Percentiles rank a stretch among this genome's conserved stretches.
These are phyloP conservation scores for Phoeniculus purpureus DNA, from an alignment of 2,797 vertebrate genomes.

Conservation along the genomic window DNA sequence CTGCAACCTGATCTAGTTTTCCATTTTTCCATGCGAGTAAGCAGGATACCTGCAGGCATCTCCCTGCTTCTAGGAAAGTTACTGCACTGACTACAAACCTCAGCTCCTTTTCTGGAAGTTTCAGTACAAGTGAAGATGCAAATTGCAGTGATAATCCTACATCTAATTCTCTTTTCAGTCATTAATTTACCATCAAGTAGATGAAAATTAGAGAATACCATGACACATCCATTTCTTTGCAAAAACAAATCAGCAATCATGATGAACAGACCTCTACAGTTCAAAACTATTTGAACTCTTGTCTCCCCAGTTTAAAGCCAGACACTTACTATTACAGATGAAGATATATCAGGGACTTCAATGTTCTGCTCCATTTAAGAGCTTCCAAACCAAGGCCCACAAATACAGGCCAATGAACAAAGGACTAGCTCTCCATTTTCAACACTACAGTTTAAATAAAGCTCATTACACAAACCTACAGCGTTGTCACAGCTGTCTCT, in stretches of 20 bases:
- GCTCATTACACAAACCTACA: slow-evolving; percentile 18
- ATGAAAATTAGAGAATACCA: not conserved
- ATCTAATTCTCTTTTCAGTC: not conserved
- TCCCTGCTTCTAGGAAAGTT: not conserved
- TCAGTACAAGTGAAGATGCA: not conserved
- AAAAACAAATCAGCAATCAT: not conserved
- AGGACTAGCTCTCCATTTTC: not conserved
- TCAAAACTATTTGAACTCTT: not conserved
- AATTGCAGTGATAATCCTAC: not conserved
- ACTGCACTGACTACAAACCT: not conserved
- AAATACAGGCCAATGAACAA: not conserved
- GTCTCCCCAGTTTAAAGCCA: not conserved
- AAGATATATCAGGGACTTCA: not conserved
- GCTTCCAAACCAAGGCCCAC: not conserved
- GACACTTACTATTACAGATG: not conserved
- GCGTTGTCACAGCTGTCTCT: slow-evolving; percentile 13
- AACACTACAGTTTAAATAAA: slow-evolving; percentile 33
- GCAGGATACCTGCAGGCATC: slow-evolving; percentile 26
- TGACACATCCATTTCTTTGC: not conserved
- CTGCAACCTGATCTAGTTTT: slow-evolving; percentile 54
- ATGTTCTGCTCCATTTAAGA: not conserved
- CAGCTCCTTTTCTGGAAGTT: not conserved
- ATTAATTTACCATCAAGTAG: not conserved
- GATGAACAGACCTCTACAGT: not conserved
- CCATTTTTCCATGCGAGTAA: not conserved